Percentiles rank a stretch among this genome's conserved stretches.
These are phyloP conservation scores for Pseudonaja textilis DNA, from an alignment of 2,113 vertebrate genomes.

Conservation along the genomic window DNA sequence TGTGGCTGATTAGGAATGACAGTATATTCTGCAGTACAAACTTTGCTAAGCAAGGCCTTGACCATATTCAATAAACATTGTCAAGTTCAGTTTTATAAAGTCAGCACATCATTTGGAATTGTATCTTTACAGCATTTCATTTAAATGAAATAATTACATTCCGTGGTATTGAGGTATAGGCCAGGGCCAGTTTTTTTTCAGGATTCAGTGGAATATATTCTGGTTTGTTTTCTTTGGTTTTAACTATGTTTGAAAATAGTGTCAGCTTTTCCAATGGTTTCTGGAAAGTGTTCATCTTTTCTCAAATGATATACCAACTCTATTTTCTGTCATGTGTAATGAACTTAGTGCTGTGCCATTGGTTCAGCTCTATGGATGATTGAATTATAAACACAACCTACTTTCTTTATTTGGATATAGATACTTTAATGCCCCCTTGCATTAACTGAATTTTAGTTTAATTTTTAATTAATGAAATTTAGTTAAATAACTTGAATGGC, in stretches of 20 bases:
- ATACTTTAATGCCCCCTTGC: background rate
- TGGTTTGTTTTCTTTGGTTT: background rate
- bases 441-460: no score
- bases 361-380: background rate
- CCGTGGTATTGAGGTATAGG: background rate
- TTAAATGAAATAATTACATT: background rate
- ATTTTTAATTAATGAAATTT: no score
- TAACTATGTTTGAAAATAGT: background rate
- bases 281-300: background rate
- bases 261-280: background rate
- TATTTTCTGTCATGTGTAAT: background rate
- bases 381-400: background rate
- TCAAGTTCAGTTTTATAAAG: background rate
- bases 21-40: background rate
- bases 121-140: background rate
- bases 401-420: background rate
- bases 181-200: background rate
- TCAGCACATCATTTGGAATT: rapidly evolving
- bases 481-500: background rate
- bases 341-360: background rate
- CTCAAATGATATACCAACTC: background rate
- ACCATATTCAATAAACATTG: constrained; percentile 39
- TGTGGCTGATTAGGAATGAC: constrained; percentile 30
- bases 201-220: background rate
- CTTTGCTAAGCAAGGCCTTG: background rate